Conservation (phyloP, 1,140 invertebrate species). For the Thalassaphorura encarpata region DNA sequence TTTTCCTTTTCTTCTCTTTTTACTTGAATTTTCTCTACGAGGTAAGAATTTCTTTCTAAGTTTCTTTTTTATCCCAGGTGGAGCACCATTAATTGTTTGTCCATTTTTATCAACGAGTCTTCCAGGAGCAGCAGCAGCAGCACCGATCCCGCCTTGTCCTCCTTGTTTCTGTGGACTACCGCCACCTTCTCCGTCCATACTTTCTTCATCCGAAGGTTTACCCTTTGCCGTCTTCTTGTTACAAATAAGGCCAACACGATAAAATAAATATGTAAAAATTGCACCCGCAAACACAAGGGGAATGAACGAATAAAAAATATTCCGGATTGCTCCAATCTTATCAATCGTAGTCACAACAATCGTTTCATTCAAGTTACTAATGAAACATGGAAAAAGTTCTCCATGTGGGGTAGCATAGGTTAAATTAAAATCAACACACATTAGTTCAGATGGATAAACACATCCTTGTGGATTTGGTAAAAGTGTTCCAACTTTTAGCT, state of each 20-base stretch:
- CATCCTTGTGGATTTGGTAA: slow-evolving; percentile 37
- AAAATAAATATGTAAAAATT: slow-evolving; percentile 33
- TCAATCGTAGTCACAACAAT: slow-evolving; percentile 32
- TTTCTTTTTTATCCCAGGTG: slow-evolving; percentile 27
- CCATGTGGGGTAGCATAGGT: slow-evolving; percentile 20
- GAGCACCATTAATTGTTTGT: slow-evolving; percentile 16
- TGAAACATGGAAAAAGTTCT: slow-evolving; percentile 30
- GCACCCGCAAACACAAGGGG: slow-evolving; percentile 30
- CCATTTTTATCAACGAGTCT: slow-evolving; percentile 10
- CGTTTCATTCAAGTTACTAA: slow-evolving; percentile 24
- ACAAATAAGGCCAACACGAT: slow-evolving; percentile 32
- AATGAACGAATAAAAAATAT: slow-evolving; percentile 32
- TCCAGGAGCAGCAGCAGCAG: neutral
- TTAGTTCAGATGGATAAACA: slow-evolving; percentile 35
- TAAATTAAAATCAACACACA: slow-evolving; percentile 33
- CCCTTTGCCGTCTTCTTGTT: slow-evolving; percentile 1
- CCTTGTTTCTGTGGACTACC: neutral
- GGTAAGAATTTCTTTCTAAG: slow-evolving; percentile 30
- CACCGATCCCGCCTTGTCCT: neutral
- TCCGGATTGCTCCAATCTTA: slow-evolving; percentile 26
- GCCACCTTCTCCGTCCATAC: neutral
- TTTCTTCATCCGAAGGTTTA: slow-evolving; percentile 12
- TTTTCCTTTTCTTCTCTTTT: slow-evolving; percentile 27
- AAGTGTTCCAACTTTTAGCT: slow-evolving; percentile 25
- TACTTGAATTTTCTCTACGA: slow-evolving; percentile 21